Conservation (phyloP, 2,113 vertebrate species). For the Megalops atlanticus region DNA sequence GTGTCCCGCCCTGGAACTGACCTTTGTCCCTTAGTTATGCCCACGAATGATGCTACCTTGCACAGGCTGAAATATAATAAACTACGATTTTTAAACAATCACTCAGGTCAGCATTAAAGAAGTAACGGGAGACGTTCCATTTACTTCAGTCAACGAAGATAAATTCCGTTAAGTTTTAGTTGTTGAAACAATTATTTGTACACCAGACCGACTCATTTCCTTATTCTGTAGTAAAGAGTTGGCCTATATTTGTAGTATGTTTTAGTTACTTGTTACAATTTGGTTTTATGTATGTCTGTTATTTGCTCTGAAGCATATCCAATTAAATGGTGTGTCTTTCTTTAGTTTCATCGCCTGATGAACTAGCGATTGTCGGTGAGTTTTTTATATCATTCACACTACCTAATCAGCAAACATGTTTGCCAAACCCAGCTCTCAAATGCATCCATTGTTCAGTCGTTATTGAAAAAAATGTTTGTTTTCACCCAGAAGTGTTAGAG, state of each 20-base stretch:
- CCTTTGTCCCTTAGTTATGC: neutral
- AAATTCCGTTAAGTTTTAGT: no score
- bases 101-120: no score
- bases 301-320: no score
- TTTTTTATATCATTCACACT: conserved; percentile 23
- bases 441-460: no score
- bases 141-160: no score
- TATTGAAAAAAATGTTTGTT: no score
- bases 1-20: neutral
- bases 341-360: conserved; percentile 71
- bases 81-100: no score
- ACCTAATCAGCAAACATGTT: no score
- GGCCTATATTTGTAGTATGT: neutral
- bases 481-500: no score
- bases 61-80: neutral
- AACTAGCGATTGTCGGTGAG: conserved; percentile 73
- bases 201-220: neutral
- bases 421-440: no score
- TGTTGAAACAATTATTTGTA: neutral
- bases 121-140: neutral
- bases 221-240: neutral
- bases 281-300: neutral
- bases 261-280: no score
- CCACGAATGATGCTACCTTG: neutral
- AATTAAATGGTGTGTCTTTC: neutral